Conservation (phyloP, 2,888 invertebrate species). For the Polymixis lichenea region DNA sequence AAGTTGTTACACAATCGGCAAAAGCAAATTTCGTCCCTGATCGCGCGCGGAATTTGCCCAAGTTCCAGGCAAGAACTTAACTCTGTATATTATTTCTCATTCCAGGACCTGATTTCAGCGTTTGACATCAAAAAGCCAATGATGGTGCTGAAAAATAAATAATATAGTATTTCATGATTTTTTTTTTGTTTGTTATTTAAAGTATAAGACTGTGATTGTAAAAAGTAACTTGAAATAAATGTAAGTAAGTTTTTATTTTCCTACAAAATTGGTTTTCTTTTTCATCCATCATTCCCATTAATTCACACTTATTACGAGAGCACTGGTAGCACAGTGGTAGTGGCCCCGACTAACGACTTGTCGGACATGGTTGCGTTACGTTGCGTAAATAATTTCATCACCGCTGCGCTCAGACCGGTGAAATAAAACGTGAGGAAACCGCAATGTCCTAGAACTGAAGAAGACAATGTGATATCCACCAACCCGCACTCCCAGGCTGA, state of each 20-base stretch:
- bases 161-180: not conserved
- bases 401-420: too few relatives aligned
- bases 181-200: not conserved
- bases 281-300: not conserved
- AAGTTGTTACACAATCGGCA: too few relatives aligned
- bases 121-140: constrained; percentile 78
- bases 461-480: too few relatives aligned
- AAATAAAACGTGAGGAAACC: too few relatives aligned
- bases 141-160: constrained; percentile 78
- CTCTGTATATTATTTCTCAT: constrained; percentile 50
- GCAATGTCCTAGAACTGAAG: too few relatives aligned
- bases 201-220: constrained; percentile 42
- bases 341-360: too few relatives aligned
- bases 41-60: not conserved
- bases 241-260: constrained; percentile 31
- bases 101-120: constrained; percentile 78
- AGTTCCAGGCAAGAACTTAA: not conserved
- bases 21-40: too few relatives aligned
- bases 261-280: not conserved
- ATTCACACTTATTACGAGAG: not conserved
- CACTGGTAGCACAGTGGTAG: too few relatives aligned
- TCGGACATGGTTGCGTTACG: too few relatives aligned
- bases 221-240: constrained; percentile 25
- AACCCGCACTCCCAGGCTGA: too few relatives aligned
- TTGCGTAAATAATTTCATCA: too few relatives aligned